phyloP scores from a whole-genome alignment of 2,888 invertebrate species.

The Athalia circularis region DNA sequence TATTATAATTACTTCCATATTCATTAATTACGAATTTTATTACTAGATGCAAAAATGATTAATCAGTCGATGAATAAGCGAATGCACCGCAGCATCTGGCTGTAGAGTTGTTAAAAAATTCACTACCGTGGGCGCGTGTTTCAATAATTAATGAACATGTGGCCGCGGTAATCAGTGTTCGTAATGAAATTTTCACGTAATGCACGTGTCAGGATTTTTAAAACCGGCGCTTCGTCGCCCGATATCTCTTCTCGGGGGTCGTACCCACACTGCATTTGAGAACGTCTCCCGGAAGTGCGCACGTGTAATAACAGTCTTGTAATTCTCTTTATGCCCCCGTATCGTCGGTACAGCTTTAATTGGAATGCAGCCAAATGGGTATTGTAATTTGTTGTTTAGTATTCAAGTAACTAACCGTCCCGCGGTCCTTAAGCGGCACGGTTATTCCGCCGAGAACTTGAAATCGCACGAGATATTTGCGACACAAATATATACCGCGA shows the following conservation, averaged over 20 bases:
- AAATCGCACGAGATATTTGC: neutral
- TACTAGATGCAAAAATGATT: too few relatives aligned
- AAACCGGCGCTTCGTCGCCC: neutral
- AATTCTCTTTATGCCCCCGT: neutral
- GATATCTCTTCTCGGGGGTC: neutral
- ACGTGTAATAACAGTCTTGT: constrained; percentile 12
- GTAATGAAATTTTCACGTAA: neutral
- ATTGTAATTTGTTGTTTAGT: constrained; percentile 22
- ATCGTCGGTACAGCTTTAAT: constrained; percentile 5
- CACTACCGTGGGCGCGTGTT: too few relatives aligned
- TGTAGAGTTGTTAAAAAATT: too few relatives aligned
- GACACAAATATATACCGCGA: neutral
- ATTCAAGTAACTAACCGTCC: constrained; percentile 7
- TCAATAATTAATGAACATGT: neutral
- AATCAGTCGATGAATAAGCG: too few relatives aligned
- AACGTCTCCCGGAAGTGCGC: neutral
- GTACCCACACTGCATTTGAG: neutral
- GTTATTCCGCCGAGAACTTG: constrained; percentile 2
- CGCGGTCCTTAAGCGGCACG: neutral
- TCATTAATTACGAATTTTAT: too few relatives aligned
- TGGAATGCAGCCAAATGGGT: constrained; percentile 20
- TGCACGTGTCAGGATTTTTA: constrained; percentile 7
- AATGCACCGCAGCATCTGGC: too few relatives aligned
- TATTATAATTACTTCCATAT: too few relatives aligned
- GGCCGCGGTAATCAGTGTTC: neutral